Evolutionary conservation across 2,113 vertebrate species (phyloP), one percentile per base, ranked within the genome.

Genomic region (Lophotis ruficrista): DNA sequence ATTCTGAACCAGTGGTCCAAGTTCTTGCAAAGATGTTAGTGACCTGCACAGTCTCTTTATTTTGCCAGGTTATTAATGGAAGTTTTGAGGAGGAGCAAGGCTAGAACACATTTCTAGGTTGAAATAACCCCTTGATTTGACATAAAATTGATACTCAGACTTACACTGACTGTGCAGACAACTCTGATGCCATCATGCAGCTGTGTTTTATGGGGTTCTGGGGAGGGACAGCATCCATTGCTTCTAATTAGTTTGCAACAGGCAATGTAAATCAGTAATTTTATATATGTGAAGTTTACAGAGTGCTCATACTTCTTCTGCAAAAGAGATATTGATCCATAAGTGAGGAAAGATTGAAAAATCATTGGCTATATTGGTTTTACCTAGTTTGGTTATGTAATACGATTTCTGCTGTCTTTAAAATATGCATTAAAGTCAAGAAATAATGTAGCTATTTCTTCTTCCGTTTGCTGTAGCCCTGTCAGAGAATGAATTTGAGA

Each of bases 121-220:
- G 22, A 70, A 81, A 89, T 27, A 77, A 53, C 12, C 7, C 20
- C 22, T 72, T 54, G 22, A 78, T 80, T 51, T 87, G 27, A 50
- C 17, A 51, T 17, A 12, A 80, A 83, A 31, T 43, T 75, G 56
- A 37, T 60, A 22, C 4, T 56, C 22, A 41, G 31, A 14, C 19
- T 75, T 89, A 47, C 9, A 12, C 14, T 50, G 54, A 8, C 35
- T 71, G 22, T 66, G 24, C 11, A 56, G 66, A 8, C 31, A 83
- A 6, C 17, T 25, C 4, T 37, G 10, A 24, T 47, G 23, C n/a
- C 4, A 12, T 54, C 7, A 8, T 0, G 1, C 10, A 38, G 35
- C 33, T 83, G 13, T 12, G 18, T 33, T 61, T 45, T 43, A 0
- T 45, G 62, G 35, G 13, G 14, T 80, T 10, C 41, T 41, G 31